phyloP scores from a whole-genome alignment of 2,113 vertebrate species.

The Onychostoma macrolepis region DNA sequence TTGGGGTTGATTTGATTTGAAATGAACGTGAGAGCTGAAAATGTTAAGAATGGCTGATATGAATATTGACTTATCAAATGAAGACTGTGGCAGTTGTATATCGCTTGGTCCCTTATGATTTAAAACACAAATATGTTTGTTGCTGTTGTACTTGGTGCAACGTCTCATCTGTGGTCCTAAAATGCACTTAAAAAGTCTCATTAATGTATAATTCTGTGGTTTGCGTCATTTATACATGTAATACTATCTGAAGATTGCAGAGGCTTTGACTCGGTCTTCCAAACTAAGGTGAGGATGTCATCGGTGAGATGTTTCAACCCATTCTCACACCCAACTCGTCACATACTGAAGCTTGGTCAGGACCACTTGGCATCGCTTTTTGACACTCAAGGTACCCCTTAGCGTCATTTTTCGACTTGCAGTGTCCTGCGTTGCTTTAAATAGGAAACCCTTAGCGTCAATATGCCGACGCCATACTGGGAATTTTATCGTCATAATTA shows the following conservation, averaged over 20 bases:
- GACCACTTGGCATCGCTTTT: no score
- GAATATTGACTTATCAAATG: not conserved
- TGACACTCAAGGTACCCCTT: no score
- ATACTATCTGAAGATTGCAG: not conserved
- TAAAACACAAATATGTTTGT: not conserved
- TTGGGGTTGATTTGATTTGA: constrained; percentile 13
- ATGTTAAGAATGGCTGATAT: not conserved
- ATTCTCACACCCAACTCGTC: no score
- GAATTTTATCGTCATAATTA: no score
- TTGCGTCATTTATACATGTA: not conserved
- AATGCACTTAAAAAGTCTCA: not conserved
- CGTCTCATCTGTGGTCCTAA: not conserved
- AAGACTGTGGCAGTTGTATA: not conserved
- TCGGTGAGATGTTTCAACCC: no score
- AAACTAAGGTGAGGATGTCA: not conserved
- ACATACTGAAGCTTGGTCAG: no score
- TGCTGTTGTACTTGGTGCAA: not conserved
- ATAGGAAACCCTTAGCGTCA: no score
- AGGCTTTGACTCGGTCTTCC: not conserved
- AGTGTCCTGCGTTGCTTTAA: no score
- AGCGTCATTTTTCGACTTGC: no score
- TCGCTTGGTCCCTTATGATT: not conserved
- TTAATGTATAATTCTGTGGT: not conserved
- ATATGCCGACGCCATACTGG: no score
- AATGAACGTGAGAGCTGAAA: not conserved